Evolutionary conservation across 2,797 vertebrate genomes (phyloP), one percentile per base, ranked within the genome.

Genomic region (Aselliscus stoliczkanus): DNA sequence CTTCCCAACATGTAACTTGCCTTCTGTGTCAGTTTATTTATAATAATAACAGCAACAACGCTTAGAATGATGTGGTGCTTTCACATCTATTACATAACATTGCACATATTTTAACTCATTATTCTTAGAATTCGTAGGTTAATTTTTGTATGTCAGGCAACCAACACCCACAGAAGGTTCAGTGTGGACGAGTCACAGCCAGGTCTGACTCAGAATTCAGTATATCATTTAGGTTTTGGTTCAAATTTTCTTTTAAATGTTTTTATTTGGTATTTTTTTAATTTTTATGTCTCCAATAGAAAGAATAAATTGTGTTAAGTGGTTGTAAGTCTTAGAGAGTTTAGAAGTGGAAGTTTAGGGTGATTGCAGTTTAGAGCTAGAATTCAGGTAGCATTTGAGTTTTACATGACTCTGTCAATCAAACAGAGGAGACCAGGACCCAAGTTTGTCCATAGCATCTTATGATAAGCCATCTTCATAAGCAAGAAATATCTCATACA

Each of bases 11-110:
- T 70, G 9, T 96, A 93, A 69, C 95, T 69, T 92, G 39, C 70
- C 52, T 88, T 94, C 20, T 56, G 85, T 95, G 34, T 58, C 64
- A 83, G 27, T 69, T 95, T 88, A 70, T 91, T 92, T 77, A 91
- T 70, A 67, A 81, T 69, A 58, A 54, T 39, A 37, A 39, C n/a
- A 91, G 60, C 79, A 79, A 56, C 54, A 52, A 42, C n/a, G 20
- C 37, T 92, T 93, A 93, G 44, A 90, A 85, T 82, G 80, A 37
- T 29, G 4, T 76, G 60, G 8, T 70, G 47, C n/a, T 73, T 93
- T 85, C 52, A 72, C 31, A 72, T 42, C 52, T 56, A 93, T 95
- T 69, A 73, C 21, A 50, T 88, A 50, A 44, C 23, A 70, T 42
- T 76, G 37, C 37, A 70, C n/a, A 4, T 72, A 44, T 62, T 95